Conservation (phyloP, 2,113 vertebrate species). For the Nycticryphes semicollaris region DNA sequence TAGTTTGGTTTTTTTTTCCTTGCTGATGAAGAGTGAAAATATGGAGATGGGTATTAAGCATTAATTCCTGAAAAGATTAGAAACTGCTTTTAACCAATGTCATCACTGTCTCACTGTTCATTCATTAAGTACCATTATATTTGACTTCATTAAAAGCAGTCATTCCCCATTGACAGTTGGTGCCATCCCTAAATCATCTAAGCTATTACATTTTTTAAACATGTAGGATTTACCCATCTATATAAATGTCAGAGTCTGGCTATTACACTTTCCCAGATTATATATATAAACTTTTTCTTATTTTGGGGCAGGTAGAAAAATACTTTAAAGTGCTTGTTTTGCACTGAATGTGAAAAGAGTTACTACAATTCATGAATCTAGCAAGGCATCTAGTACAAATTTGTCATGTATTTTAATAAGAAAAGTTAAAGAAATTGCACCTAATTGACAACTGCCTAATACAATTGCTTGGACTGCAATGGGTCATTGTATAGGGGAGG, state of each 20-base stretch:
- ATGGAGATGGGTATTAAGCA: background rate
- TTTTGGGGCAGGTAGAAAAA: background rate
- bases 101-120: background rate
- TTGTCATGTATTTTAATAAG: background rate
- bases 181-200: background rate
- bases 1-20: background rate
- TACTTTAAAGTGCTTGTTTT: background rate
- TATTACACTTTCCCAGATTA: rapidly evolving
- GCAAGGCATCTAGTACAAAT: background rate
- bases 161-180: background rate
- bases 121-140: background rate
- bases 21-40: background rate
- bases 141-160: background rate
- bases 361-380: background rate
- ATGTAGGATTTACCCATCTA: background rate
- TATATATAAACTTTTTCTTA: background rate
- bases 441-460: background rate
- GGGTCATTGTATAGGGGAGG: background rate
- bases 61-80: background rate
- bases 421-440: background rate
- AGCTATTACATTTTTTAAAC: background rate
- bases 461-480: background rate
- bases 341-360: background rate
- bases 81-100: background rate
- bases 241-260: background rate